Evolutionary conservation across 2,797 vertebrate species (phyloP).

Genomic region (Pangasius macronema): DNA sequence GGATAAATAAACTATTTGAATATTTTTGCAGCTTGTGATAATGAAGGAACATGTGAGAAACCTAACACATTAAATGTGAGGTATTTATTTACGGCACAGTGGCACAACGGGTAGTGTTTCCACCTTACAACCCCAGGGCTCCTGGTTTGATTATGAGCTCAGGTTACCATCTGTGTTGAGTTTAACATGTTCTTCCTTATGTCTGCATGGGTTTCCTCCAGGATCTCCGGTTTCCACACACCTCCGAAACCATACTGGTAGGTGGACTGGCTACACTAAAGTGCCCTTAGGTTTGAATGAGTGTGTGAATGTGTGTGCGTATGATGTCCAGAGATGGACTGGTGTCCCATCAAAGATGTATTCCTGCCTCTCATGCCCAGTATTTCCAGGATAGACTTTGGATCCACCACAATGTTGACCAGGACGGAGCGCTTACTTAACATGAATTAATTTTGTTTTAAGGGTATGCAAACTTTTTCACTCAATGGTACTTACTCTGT

Average conservation of each 20-base stretch:
- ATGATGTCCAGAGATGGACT: background rate
- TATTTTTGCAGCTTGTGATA: background rate
- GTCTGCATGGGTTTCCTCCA: background rate
- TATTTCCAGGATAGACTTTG: background rate
- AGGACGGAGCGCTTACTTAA: background rate
- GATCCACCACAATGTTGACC: background rate
- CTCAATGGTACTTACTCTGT: background rate
- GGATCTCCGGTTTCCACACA: background rate
- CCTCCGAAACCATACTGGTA: background rate
- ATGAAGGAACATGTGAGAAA: background rate
- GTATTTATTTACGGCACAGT: background rate
- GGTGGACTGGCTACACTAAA: background rate
- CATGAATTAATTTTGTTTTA: background rate
- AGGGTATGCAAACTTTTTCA: background rate
- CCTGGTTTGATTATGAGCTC: background rate
- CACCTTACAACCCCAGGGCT: background rate
- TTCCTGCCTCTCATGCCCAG: background rate
- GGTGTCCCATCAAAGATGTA: background rate
- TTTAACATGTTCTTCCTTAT: background rate
- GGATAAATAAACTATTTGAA: background rate
- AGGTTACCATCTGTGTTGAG: background rate
- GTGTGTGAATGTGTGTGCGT: background rate
- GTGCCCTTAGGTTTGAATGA: background rate
- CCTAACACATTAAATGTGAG: background rate
- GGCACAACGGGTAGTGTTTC: background rate